Base-by-base conservation (phyloP, 1,140 invertebrate genomes). In the Octopus bimaculoides region DNA sequence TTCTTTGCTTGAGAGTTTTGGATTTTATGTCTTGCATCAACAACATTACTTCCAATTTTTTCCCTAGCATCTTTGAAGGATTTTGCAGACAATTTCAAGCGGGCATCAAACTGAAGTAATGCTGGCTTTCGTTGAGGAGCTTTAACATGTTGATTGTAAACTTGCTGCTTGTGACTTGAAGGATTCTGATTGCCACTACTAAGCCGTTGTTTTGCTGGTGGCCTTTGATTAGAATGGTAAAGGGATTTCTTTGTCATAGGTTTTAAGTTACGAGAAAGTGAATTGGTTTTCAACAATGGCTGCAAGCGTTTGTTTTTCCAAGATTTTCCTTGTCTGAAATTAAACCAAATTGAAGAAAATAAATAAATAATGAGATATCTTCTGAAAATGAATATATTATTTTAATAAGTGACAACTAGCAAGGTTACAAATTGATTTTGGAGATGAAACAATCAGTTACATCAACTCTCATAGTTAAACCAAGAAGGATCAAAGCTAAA, bases 21-120 rank as follows among this genome's bases (percentile, higher is more conserved):
- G 41, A 75, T 75, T 41, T 75, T 75, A 7, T 52, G 74, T 17
- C 74, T 26, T 6, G 74, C 74, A 75, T 75, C 74, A 17, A 75
- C 74, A 41, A 75, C 74, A 52, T 52, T 53, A 5, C 74, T 52
- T 14, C 74, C 74, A 53, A 75, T 75, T 41, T 75, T 75, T 53
- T 75, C 41, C 26, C 74, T 17, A 2, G 74, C 74, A 53, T 75
- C 74, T 75, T 75, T 53, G 52, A 75, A 52, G n/a, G 74, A 53
- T 75, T 75, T 75, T 20, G 74, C 17, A 41, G 74, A 75, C 20
- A 75, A 17, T 52, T 12, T 52, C 17, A 52, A 8, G 74, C 74
- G 74, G 8, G 74, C 74, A 75, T 75, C 74, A 75, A 75, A 75
- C 66, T 14, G 14, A 14, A 71, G 66, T 9, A 71, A 17, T 61